A percentile compares a stretch with the other conserved stretches of the same genome.
phyloP scores from a whole-genome alignment of 2,888 invertebrate genomes.

The Drosophila testacea region DNA sequence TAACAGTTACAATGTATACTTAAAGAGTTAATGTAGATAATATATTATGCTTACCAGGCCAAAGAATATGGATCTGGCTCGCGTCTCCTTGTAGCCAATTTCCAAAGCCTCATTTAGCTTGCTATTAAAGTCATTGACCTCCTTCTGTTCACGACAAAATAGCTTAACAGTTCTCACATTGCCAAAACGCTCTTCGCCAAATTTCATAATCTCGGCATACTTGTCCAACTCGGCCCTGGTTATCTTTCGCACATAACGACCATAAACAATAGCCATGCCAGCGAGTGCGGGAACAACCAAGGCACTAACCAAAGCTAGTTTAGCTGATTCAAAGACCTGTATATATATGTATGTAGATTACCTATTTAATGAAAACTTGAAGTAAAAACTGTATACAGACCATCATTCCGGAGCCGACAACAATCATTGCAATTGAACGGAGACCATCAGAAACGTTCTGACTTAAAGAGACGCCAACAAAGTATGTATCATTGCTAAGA shows the following conservation, averaged over 20 bases:
- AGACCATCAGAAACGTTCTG: constrained; percentile 98
- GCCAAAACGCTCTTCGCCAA: constrained; percentile 95
- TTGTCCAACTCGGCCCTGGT: constrained; percentile 92
- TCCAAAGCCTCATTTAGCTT: constrained; percentile 90
- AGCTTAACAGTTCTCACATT: constrained; percentile 97
- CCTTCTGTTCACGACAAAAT: constrained; percentile 94
- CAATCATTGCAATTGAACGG: constrained; percentile 93
- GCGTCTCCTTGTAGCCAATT: constrained; percentile 94
- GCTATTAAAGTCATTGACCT: constrained; percentile 89
- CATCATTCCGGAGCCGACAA: constrained; percentile 97
- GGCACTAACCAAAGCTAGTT: constrained; percentile 93
- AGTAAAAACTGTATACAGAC: constrained; percentile 85
- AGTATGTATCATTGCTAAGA: constrained; percentile 94
- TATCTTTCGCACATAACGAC: constrained; percentile 93
- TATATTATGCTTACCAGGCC: constrained; percentile 89
- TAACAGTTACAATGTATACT: too few relatives aligned
- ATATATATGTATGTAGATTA: background rate
- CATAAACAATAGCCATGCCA: constrained; percentile 92
- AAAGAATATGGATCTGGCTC: constrained; percentile 95
- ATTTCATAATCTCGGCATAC: constrained; percentile 88
- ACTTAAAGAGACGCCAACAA: constrained; percentile 96
- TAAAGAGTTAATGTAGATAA: too few relatives aligned
- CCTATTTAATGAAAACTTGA: background rate
- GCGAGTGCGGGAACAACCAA: constrained; percentile 96
- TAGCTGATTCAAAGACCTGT: constrained; percentile 95